Evolutionary conservation across 2,797 vertebrate species (phyloP).

Genomic region (Percopsis omiscomaycus): DNA sequence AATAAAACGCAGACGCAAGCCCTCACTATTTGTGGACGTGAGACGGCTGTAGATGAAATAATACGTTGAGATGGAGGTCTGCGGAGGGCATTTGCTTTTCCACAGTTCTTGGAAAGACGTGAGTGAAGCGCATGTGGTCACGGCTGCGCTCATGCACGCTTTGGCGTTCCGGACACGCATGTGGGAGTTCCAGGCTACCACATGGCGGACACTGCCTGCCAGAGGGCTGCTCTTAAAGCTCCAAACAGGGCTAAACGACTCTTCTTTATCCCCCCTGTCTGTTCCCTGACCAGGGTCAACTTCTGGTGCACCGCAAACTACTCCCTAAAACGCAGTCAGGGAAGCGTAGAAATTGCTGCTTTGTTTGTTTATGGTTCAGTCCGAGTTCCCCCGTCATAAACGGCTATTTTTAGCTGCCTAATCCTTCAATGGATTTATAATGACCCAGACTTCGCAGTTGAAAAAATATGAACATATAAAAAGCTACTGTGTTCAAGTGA

Average conservation of each 20-base stretch:
- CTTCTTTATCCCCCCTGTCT: conserved; percentile 50
- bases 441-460: conserved; percentile 62
- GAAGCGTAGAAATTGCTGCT: conserved; percentile 46
- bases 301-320: conserved; percentile 66
- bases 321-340: conserved; percentile 62
- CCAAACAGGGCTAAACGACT: conserved; percentile 41
- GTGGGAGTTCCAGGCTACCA: conserved; percentile 61
- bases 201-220: conserved; percentile 58
- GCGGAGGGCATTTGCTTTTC: conserved; percentile 55
- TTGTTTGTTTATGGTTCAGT: conserved; percentile 72
- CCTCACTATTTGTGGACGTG: conserved; percentile 64
- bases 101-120: conserved; percentile 77
- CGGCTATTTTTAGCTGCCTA: conserved; percentile 71
- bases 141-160: conserved; percentile 61
- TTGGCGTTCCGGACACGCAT: conserved; percentile 69
- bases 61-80: conserved; percentile 54
- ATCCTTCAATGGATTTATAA: conserved; percentile 77
- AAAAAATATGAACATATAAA: conserved; percentile 52
- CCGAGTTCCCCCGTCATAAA: conserved; percentile 53
- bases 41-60: conserved; percentile 56
- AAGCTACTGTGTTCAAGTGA: conserved; percentile 36
- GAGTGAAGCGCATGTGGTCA: conserved; percentile 73
- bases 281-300: conserved; percentile 66
- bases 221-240: conserved; percentile 36
- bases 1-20: conserved; percentile 39